A percentile compares a stretch with the other conserved stretches of the same genome.
phyloP scores from a whole-genome alignment of 2,113 vertebrate species.

The Athene noctua region DNA sequence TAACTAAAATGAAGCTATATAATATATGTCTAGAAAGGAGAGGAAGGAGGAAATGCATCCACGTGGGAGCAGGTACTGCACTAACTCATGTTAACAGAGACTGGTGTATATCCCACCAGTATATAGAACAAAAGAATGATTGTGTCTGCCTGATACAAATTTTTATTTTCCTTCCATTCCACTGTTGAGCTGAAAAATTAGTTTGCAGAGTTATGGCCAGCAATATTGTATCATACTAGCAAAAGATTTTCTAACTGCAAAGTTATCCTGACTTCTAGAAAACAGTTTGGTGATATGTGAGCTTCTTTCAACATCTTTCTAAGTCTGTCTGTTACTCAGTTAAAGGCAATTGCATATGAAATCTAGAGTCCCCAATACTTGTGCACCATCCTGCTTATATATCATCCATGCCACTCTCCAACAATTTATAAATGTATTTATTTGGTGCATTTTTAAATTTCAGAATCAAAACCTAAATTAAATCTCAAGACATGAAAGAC shows the following conservation, averaged over 20 bases:
- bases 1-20: background rate
- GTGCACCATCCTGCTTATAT: background rate
- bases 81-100: background rate
- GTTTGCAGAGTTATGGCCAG: background rate
- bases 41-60: background rate
- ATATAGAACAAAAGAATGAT: background rate
- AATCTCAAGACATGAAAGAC: background rate
- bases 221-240: rapidly evolving
- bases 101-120: background rate
- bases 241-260: background rate
- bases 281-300: background rate
- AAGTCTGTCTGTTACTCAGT: background rate
- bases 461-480: background rate
- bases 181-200: background rate
- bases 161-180: background rate
- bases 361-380: background rate
- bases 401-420: background rate
- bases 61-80: background rate
- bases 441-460: background rate
- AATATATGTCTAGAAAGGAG: background rate
- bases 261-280: background rate
- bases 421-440: background rate
- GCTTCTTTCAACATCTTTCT: background rate
- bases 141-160: background rate
- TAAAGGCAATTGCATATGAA: background rate